A percentile compares a stretch with the other conserved stretches of the same genome.
Evolutionary conservation across 1,140 invertebrate genomes (phyloP).

Genomic region (Drosophila aff.): DNA sequence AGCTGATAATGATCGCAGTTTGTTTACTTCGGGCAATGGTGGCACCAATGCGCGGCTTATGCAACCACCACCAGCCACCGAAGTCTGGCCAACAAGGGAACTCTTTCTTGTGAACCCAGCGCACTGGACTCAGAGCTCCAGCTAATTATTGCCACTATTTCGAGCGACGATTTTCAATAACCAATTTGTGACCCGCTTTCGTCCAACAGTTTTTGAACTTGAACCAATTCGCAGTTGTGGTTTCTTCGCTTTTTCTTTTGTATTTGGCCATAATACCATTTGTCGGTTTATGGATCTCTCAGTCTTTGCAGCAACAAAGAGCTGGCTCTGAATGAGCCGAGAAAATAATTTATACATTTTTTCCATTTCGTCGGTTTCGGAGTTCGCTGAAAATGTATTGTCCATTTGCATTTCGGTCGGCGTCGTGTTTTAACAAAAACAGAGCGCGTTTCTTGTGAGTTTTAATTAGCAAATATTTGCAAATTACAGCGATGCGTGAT

Average conservation of each 20-base stretch:
- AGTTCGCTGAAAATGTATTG: conserved; percentile 21
- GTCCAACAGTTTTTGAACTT: conserved; percentile 64
- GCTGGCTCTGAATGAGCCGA: conserved; percentile 25
- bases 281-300: conserved; percentile 54
- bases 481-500: conserved; percentile 55
- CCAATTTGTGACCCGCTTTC: conserved; percentile 64
- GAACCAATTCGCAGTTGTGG: conserved; percentile 65
- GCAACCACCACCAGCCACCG: conserved; percentile 12
- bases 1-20: conserved; percentile 25
- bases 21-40: conserved; percentile 26
- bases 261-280: conserved; percentile 43
- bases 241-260: conserved; percentile 47
- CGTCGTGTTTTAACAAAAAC: conserved; percentile 19
- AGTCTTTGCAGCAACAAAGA: conserved; percentile 23
- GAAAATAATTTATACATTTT: conserved; percentile 72
- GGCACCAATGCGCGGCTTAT: conserved; percentile 29
- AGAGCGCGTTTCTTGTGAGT: conserved; percentile 31
- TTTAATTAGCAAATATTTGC: conserved; percentile 83
- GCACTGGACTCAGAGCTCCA: conserved; percentile 5
- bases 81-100: conserved; percentile 53
- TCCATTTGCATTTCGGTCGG: conserved; percentile 37
- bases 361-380: conserved; percentile 45
- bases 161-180: conserved; percentile 12
- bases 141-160: conserved; percentile 31
- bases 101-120: conserved; percentile 52